A percentile compares a stretch with the other conserved stretches of the same genome.
Conservation (phyloP, 2,113 vertebrate species). For the Chloebia gouldiae region DNA sequence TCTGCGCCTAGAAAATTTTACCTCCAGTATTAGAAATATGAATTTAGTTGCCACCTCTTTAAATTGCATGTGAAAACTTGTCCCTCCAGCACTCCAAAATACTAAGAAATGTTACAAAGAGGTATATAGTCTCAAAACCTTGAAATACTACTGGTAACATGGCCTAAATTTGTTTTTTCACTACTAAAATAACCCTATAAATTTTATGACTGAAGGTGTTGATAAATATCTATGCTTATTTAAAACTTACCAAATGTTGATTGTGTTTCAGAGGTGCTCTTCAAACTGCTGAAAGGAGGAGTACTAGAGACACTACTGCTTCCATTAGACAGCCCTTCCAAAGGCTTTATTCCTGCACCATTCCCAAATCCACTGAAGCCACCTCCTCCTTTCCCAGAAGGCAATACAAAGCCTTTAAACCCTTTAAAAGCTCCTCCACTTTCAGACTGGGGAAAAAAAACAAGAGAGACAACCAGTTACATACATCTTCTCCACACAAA, state of each 20-base stretch:
- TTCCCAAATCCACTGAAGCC: slow-evolving; percentile 82
- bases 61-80: neutral
- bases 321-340: slow-evolving; percentile 84
- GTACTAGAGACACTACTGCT: slow-evolving; percentile 51
- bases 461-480: neutral
- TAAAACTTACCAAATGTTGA: slow-evolving; percentile 78
- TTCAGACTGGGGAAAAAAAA: slow-evolving; percentile 74
- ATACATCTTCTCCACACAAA: neutral
- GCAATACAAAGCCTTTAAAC: slow-evolving; percentile 84
- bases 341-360: slow-evolving; percentile 75
- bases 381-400: slow-evolving; percentile 62
- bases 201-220: neutral
- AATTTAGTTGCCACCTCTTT: neutral
- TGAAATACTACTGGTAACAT: neutral
- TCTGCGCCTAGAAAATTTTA: neutral
- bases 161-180: neutral
- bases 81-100: neutral
- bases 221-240: neutral
- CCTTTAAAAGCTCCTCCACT: slow-evolving; percentile 86
- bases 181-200: neutral
- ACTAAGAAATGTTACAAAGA: neutral
- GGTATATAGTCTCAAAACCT: neutral
- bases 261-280: slow-evolving; percentile 38
- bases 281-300: slow-evolving; percentile 67
- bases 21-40: neutral